Evolutionary conservation across 2,113 vertebrate species (phyloP).

Genomic region (Ictidomys tridecemlineatus): DNA sequence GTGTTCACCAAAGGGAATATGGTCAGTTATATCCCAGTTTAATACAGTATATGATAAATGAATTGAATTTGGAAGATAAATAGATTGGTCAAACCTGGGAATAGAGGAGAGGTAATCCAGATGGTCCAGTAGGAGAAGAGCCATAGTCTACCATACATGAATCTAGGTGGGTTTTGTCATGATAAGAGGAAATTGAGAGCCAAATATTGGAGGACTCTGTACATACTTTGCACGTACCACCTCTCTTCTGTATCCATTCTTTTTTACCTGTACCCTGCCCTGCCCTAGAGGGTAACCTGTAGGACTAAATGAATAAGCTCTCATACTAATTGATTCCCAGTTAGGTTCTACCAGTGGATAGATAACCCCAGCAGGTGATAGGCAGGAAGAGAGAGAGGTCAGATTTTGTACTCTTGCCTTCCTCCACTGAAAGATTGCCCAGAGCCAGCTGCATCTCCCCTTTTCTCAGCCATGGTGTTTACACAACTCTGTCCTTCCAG

Average conservation of each 20-base stretch:
- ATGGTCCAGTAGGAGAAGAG: not conserved
- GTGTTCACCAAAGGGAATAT: not conserved
- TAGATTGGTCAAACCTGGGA: not conserved
- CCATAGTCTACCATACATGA: not conserved
- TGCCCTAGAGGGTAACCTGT: not conserved
- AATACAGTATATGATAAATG: not conserved
- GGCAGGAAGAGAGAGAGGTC: not conserved
- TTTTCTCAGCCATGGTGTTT: not conserved
- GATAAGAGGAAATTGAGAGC: not conserved
- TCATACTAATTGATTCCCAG: not conserved
- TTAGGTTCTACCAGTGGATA: not conserved
- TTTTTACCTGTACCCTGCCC: not conserved
- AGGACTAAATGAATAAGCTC: not conserved
- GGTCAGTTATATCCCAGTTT: not conserved
- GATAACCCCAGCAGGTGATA: not conserved
- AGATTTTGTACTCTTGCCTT: not conserved
- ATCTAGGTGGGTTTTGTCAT: not conserved
- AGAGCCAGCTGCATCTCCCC: not conserved
- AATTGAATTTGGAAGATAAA: conserved; percentile 15
- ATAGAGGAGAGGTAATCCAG: not conserved
- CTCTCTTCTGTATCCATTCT: not conserved
- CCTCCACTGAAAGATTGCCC: not conserved
- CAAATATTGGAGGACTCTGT: not conserved
- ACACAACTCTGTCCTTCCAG: not conserved
- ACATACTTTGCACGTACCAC: too few relatives aligned